These are phyloP conservation scores for Drosophila murphyi DNA, from an alignment of 1,140 invertebrate species.

Conservation along the genomic window DNA sequence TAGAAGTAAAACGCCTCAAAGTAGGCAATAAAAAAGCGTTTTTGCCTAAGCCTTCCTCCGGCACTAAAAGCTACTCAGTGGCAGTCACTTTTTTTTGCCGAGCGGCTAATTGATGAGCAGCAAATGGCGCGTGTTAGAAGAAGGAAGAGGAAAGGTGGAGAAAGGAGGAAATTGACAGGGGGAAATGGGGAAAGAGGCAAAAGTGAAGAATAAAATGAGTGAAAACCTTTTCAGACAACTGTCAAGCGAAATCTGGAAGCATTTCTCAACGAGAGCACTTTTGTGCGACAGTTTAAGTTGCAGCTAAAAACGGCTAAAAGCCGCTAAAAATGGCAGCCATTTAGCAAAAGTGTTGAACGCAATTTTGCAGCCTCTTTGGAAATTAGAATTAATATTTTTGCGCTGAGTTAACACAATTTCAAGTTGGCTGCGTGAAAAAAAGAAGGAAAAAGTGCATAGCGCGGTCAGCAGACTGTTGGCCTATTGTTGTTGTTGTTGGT, in stretches of 20 bases:
- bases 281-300: slow-evolving; percentile 66
- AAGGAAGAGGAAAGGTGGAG: slow-evolving; percentile 8
- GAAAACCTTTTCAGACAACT: slow-evolving; percentile 20
- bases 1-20: slow-evolving; percentile 41
- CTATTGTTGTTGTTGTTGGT: slow-evolving; percentile 25
- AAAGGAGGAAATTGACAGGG: neutral
- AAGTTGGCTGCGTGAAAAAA: slow-evolving; percentile 76
- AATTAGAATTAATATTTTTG: slow-evolving; percentile 82
- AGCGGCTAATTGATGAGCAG: slow-evolving; percentile 73
- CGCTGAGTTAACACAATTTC: slow-evolving; percentile 77
- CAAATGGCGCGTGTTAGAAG: slow-evolving; percentile 50
- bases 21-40: slow-evolving; percentile 50
- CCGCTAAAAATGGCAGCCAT: slow-evolving; percentile 29
- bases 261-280: slow-evolving; percentile 42
- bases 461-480: slow-evolving; percentile 56
- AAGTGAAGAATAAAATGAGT: slow-evolving; percentile 10
- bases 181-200: slow-evolving; percentile 2
- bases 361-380: slow-evolving; percentile 40
- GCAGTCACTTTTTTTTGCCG: slow-evolving; percentile 14
- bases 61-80: slow-evolving; percentile 76
- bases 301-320: slow-evolving; percentile 17
- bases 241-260: slow-evolving; percentile 30
- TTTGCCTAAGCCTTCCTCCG: slow-evolving; percentile 59
- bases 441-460: slow-evolving; percentile 51
- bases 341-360: slow-evolving; percentile 32